Evolutionary conservation across 2,113 vertebrate genomes (phyloP), one percentile per base, ranked within the genome.

Genomic region (Pseudorasbora parva): DNA sequence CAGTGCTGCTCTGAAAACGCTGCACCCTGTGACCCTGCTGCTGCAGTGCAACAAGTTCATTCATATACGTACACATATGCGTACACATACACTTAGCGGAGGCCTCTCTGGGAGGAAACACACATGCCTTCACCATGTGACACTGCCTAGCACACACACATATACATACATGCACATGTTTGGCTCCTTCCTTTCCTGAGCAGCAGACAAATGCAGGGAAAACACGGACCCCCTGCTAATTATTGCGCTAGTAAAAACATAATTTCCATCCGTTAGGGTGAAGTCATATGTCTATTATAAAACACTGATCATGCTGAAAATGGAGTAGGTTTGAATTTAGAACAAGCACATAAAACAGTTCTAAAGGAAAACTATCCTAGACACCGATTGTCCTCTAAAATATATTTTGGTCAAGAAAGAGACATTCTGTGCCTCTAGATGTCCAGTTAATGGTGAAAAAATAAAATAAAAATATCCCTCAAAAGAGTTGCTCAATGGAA

Each of bases 1-100:
- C 76, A 76, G 69, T 68, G 49, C 85, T 9, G 75, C 56, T 86
- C 82, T 79, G 41, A 56, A 88, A 87, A 74, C 66, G 33, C 79
- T 86, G 87, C 60, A 88, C 87, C 72, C 85, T 85, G 17, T 88
- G 86, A 88, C 88, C 87, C 83, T 76, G 64, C 85, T 54, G 88
- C 77, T 76, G 66, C 47, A 82, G 85, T 66, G 83, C 88, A 88
- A 81, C 56, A 72, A 81, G 87, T 88, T 84, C 88, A 81, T 80
- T 68, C 41, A 66, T 64, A 82, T 64, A 81, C 72, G 33, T 33
- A 33, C 33, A 33, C 33, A 33, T 33, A 75, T 79, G 62, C 59
- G 37, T 78, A 66, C 75, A 74, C 71, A 62, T 64, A 85, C 81
- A 69, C 56, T 76, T 56, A 76, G 41, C 59, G 60, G 74, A 85